Percentiles rank a stretch among this genome's conserved stretches.
These are phyloP conservation scores for Pelobates cultripes DNA, from an alignment of 2,797 vertebrate genomes.

Conservation along the genomic window DNA sequence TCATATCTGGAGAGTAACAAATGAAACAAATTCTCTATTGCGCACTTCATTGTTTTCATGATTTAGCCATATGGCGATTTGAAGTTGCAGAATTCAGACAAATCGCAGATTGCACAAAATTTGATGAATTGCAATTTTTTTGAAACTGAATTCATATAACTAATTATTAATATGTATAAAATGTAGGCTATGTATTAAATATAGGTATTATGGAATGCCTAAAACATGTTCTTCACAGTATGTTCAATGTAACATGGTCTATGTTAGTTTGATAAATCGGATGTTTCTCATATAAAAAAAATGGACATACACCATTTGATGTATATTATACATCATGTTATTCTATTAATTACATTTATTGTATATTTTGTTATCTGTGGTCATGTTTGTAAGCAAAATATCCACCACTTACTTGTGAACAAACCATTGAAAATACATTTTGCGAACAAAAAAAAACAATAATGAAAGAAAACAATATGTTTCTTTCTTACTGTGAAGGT, in stretches of 20 bases:
- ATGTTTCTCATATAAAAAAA: neutral
- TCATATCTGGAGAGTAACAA: too few species aligned
- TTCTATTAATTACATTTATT: neutral
- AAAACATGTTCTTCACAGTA: neutral
- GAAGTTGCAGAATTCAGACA: too few species aligned
- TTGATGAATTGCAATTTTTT: too few species aligned
- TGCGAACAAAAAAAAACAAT: neutral
- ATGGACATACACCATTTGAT: neutral
- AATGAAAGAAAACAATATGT: neutral
- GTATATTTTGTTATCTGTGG: neutral
- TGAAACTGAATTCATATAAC: too few species aligned
- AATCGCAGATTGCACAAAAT: too few species aligned
- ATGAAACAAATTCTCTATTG: too few species aligned
- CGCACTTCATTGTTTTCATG: too few species aligned
- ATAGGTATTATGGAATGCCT: neutral
- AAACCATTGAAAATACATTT: neutral
- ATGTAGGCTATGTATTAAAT: too few species aligned
- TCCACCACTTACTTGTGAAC: neutral
- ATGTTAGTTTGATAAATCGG: neutral
- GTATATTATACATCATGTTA: neutral
- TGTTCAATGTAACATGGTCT: neutral
- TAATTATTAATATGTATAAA: too few species aligned
- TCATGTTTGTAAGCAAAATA: neutral
- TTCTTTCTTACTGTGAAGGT: neutral
- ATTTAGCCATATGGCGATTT: too few species aligned